Evolutionary conservation across 2,888 invertebrate genomes (phyloP), one percentile per base, ranked within the genome.

Genomic region (Drosophila mayaguana): DNA sequence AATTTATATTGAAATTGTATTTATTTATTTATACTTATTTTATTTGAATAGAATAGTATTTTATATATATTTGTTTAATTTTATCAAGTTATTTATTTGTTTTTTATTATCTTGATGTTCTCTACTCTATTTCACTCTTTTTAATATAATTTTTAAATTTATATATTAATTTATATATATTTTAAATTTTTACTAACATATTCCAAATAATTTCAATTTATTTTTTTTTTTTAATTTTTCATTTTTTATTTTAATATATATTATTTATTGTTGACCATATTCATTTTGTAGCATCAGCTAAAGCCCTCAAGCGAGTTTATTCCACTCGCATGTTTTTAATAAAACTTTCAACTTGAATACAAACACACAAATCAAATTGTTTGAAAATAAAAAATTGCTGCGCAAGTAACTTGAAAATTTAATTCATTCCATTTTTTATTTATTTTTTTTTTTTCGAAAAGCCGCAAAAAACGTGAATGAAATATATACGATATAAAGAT

Each of bases 401-500:
- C 50, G 22, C 43, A 14, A 32, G n/a, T 48, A 74, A 66, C 59
- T 59, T 50, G 22, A 36, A 68, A 68, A 48, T 43, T 16, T 42
- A 42, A 56, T 67, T 60, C 18, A 50, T 50, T 36, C 18, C 34
- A 28, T 48, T 38, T 34, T 25, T 20, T 3, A 28, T 28, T 32
- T 32, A 8, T 28, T 28, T 28, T 8, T 0, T 28, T 9, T 32
- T 32, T 32, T 16, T n/a, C 46, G 36, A 46, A 55, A 14, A 32
- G 36, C 22, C 55, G 56, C 45, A 64, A 63, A 57, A 34, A 62
- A 25, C 46, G 46, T 40, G 56, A 11, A 50, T 69, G 55, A 50
- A 79, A 55, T 36, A 36, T 65, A 59, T 63, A 48, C 63, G 22
- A 22, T 57, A 28, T 38, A 61, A n/a, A 55, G 59, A 57, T 60